Evolutionary conservation across 2,888 invertebrate species (phyloP), one percentile per base, ranked within the genome.

Genomic region (Oscheius onirici): DNA sequence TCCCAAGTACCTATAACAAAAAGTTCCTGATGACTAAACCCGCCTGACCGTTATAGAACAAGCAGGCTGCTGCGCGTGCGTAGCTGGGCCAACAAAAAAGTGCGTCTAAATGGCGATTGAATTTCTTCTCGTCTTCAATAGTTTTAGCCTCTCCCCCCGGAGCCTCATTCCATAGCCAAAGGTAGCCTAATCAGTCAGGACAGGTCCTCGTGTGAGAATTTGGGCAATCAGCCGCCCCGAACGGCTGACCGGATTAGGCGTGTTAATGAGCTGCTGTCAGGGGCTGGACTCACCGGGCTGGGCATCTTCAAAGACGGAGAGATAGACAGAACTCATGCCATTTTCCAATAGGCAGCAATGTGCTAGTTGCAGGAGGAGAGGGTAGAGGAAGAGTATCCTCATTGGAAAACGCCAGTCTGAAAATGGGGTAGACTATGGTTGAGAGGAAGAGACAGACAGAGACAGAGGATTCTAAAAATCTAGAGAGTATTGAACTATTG

Each of bases 271-370:
- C 11, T 17, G 57, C 55, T 22, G 57, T 28, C n/a, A 15, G 11
- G 57, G 17, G 20, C 40, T 10, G 28, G 46, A 46, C 52, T 52
- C 40, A 83, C 84, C 83, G 66, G 76, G 74, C 54, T 74, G 70
- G 44, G 78, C 73, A 74, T 83, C 79, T 58, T 84, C 84, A 52
- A 81, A 79, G 22, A 82, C 79, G 20, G 83, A 83, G 15, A 82
- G 69, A 69, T 84, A 84, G 10, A 84, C 77, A 40, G 84, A 78
- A 72, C 75, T 83, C 72, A 80, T 78, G 46, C 84, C 84, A 72
- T 82, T 79, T 60, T 84, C 81, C 20, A 84, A 61, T 10, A 84
- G 74, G 65, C 84, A 84, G 15, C 74, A 66, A 13, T 13, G 34
- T 28, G 68, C 49, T 22, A 60, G 13, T 8, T 24, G 41, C 41